Evolutionary conservation across 2,113 vertebrate genomes (phyloP).

Genomic region (Vanacampus margaritifer): DNA sequence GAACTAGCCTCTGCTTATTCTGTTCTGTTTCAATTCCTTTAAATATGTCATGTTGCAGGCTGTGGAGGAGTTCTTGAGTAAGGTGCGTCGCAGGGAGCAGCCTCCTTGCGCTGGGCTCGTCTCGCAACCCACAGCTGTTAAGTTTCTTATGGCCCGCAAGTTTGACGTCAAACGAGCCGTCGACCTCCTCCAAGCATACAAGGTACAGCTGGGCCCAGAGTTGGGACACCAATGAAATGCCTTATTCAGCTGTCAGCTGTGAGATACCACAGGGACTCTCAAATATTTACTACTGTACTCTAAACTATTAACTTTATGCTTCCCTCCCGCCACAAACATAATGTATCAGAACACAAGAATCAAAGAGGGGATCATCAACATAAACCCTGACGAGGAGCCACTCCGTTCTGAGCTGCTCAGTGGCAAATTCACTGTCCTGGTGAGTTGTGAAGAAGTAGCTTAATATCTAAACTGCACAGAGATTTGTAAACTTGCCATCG

Average conservation of each 20-base stretch:
- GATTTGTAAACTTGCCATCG: not conserved
- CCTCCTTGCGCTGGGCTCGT: constrained; percentile 74
- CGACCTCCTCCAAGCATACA: constrained; percentile 80
- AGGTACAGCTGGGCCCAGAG: constrained; percentile 55
- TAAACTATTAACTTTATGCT: not conserved
- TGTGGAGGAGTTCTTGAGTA: constrained; percentile 78
- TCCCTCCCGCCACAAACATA: not conserved
- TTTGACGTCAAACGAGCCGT: constrained; percentile 80
- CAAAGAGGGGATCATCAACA: constrained; percentile 78
- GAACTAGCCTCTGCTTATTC: not conserved
- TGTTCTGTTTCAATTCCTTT: not conserved
- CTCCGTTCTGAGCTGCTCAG: constrained; percentile 74
- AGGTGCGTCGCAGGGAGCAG: constrained; percentile 73
- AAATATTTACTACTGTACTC: not conserved
- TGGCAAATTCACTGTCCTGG: constrained; percentile 80
- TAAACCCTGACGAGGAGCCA: constrained; percentile 77
- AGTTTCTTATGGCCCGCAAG: constrained; percentile 83
- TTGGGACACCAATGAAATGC: not conserved
- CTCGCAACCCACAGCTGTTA: constrained; percentile 77
- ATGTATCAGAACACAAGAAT: constrained; percentile 74
- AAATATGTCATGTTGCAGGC: constrained; percentile 49
- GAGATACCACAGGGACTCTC: not conserved
- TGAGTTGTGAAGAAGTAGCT: constrained; percentile 42
- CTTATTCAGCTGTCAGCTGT: not conserved
- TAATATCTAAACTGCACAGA: not conserved